These are phyloP conservation scores for Holocentrus rufus DNA, from an alignment of 2,797 vertebrate species.

Conservation along the genomic window DNA sequence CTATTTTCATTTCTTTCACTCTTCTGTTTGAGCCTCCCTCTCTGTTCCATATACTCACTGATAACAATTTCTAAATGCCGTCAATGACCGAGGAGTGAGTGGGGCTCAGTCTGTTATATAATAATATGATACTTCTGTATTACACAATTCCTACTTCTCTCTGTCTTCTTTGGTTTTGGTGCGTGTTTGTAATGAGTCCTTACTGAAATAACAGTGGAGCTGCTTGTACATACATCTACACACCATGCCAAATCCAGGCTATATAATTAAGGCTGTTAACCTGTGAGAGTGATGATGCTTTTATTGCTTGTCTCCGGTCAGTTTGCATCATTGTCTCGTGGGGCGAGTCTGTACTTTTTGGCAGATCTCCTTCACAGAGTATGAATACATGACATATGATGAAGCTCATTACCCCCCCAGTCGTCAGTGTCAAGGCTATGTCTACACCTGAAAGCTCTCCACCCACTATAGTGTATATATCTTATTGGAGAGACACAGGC, in stretches of 20 bases:
- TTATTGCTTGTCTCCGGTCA: conserved; percentile 1
- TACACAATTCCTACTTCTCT: background rate
- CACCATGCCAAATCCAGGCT: conserved; percentile 5
- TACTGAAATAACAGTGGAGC: conserved; percentile 17
- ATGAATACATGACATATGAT: conserved; percentile 1
- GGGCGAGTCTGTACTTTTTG: conserved; percentile 5
- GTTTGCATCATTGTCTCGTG: conserved; percentile 9
- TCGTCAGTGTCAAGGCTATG: background rate
- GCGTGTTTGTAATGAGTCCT: background rate
- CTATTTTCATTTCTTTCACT: background rate
- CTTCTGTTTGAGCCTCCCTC: background rate
- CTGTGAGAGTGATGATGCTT: conserved; percentile 20
- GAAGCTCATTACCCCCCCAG: conserved; percentile 26
- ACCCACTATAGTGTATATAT: conserved; percentile 5
- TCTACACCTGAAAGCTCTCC: conserved; percentile 22
- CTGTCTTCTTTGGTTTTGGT: background rate
- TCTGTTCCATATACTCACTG: background rate
- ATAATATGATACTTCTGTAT: background rate
- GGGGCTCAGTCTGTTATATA: background rate
- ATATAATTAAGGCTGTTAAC: conserved; percentile 28
- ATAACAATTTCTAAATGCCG: background rate
- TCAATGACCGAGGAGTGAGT: no score
- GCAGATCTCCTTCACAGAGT: background rate
- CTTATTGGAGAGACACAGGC: conserved; percentile 23
- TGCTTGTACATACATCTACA: conserved; percentile 1